Evolutionary conservation across 2,888 invertebrate species (phyloP).

Genomic region (Drosophila dives): DNA sequence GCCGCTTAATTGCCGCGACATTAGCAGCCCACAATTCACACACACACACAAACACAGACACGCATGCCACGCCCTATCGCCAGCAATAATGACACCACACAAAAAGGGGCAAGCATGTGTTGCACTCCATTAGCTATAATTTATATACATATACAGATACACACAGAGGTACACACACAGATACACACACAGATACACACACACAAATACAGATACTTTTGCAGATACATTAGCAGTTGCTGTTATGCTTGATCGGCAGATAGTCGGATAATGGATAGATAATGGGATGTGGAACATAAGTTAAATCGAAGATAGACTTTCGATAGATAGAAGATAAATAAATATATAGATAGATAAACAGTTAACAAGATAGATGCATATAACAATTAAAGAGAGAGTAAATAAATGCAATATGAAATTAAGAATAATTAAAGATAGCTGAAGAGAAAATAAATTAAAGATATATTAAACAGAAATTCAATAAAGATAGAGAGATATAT

Average conservation of each 20-base stretch:
- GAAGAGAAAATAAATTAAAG: neutral
- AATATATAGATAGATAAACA: neutral
- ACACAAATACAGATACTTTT: constrained; percentile 6
- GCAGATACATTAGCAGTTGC: neutral
- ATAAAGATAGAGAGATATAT: neutral
- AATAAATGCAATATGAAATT: too few species aligned
- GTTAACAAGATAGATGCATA: neutral
- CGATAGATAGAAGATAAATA: neutral
- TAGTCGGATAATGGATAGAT: neutral
- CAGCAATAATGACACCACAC: constrained; percentile 27
- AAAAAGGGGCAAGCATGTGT: constrained; percentile 1
- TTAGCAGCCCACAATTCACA: constrained; percentile 43
- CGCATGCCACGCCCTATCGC: constrained; percentile 34
- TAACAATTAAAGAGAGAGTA: neutral
- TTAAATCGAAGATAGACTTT: neutral
- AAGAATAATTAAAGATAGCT: neutral
- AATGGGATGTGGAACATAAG: neutral
- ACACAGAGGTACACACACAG: constrained; percentile 1
- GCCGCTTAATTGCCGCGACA: constrained; percentile 56
- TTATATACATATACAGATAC: constrained; percentile 20
- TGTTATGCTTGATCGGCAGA: neutral
- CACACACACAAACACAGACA: neutral
- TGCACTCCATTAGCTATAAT: constrained; percentile 30
- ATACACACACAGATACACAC: constrained; percentile 1
- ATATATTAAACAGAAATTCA: neutral